Evolutionary conservation across 1,140 invertebrate genomes (phyloP), one percentile per base, ranked within the genome.

Genomic region (Sipha flava): DNA sequence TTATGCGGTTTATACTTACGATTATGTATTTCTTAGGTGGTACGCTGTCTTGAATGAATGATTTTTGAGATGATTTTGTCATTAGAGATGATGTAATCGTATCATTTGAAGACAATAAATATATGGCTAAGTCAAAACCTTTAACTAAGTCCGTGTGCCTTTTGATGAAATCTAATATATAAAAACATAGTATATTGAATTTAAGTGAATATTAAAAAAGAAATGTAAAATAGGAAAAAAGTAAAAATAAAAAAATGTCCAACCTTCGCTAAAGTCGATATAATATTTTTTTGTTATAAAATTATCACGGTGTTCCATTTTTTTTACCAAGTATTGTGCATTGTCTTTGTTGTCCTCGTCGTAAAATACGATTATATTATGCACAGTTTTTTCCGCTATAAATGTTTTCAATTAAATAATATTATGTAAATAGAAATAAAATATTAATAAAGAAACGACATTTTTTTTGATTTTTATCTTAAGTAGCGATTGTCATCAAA

Each of bases 331-430:
- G 4, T 57, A 43, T 57, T 77, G 18, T 9, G 73, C 73, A 5
- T 23, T 77, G 16, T 77, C 73, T 59, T 59, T 77, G 52, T 77
- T 77, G 21, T 40, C 52, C 29, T 77, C 31, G 34, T 77, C 52
- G 73, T 77, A 59, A 29, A 77, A 59, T 6, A 77, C 52, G 10
- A 59, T 40, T 18, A 59, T 21, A 4, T 40, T 77, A 16, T 57
- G 16, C 54, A 23, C 37, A 3, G 34, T 43, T 9, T 77, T 77
- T 43, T 77, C 52, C 31, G 73, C 73, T 77, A 7, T 26, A 77
- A 77, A 49, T 14, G 23, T 7, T 14, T 12, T 62, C 9, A n/a
- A 14, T 21, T 23, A 66, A 12, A 10, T 18, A 62, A 34, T 16
- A 18, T 3, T 5, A 57, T 57, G 23, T 57, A 57, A 34, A 62